phyloP scores from a whole-genome alignment of 2,888 invertebrate genomes.

The Phoronis australis region DNA sequence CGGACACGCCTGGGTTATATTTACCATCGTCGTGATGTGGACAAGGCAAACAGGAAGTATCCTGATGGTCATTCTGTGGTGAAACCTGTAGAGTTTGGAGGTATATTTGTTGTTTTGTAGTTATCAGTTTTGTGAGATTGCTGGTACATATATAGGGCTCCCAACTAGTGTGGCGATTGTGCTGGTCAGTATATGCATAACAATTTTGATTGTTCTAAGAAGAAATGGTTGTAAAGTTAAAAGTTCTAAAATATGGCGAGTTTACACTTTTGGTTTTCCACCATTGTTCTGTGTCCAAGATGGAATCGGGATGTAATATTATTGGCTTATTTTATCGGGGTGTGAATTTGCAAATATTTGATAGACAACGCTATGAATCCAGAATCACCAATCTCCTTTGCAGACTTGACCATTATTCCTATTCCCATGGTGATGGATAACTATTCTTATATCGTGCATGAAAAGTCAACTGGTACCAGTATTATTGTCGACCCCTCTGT shows the following conservation, averaged over 20 bases:
- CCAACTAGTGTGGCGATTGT: no score
- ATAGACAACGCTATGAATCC: no score
- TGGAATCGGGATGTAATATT: no score
- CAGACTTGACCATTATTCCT: not conserved
- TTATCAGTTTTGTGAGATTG: no score
- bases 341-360: not conserved
- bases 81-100: conserved; percentile 21
- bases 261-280: no score
- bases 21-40: conserved; percentile 37
- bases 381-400: no score
- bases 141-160: no score
- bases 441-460: not conserved
- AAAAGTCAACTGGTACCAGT: not conserved
- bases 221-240: no score
- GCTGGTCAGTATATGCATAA: no score
- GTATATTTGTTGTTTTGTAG: conserved; percentile 7
- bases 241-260: no score
- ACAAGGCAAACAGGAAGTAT: conserved; percentile 34
- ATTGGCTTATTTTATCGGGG: not conserved
- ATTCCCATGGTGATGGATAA: not conserved
- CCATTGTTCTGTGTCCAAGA: no score
- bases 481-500: not conserved
- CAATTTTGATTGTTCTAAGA: no score
- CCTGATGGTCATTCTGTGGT: conserved; percentile 21
- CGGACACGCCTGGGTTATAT: conserved; percentile 39